Percentiles rank a stretch among this genome's conserved stretches.
phyloP scores from a whole-genome alignment of 37 sponge, comb jelly and placozoan species.

The Haliclona indistincta region DNA sequence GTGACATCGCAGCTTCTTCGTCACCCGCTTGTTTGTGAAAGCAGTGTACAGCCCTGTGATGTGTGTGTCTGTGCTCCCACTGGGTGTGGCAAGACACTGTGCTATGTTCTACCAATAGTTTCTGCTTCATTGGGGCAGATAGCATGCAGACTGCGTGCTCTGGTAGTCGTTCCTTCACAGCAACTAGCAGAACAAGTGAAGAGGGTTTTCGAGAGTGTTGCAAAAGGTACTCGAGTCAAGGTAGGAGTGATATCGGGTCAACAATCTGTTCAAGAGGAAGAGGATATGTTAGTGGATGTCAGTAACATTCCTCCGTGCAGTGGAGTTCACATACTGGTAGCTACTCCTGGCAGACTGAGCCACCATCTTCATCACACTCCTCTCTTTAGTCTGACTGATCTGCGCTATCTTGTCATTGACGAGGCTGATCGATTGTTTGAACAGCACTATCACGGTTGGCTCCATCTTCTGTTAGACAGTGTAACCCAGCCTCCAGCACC shows the following conservation, averaged over 20 bases:
- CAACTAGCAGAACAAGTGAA: conserved; percentile 82
- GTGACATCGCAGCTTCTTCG: conserved; percentile 43
- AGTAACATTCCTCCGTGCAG: conserved; percentile 38
- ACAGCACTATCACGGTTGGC: conserved; percentile 80
- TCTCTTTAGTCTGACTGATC: conserved; percentile 33
- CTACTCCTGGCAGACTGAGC: conserved; percentile 90
- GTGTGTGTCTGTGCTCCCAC: conserved; percentile 93
- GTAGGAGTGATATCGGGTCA: conserved; percentile 55
- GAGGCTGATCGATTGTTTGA: conserved; percentile 92
- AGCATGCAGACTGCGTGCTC: conserved; percentile 41
- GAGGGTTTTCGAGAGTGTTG: conserved; percentile 60
- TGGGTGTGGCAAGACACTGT: conserved; percentile 95
- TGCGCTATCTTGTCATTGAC: conserved; percentile 91
- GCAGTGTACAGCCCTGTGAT: conserved; percentile 57
- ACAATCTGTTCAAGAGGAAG: conserved; percentile 27
- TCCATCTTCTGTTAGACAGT: conserved; percentile 43
- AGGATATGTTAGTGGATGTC: conserved; percentile 24
- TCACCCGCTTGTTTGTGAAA: not conserved
- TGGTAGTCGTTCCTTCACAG: conserved; percentile 82
- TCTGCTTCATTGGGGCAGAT: conserved; percentile 45
- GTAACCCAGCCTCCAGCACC: not conserved
- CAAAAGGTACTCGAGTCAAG: conserved; percentile 53
- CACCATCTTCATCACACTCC: conserved; percentile 46
- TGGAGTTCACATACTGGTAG: conserved; percentile 69
- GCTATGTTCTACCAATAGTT: conserved; percentile 86